Evolutionary conservation across 1,140 invertebrate species (phyloP), one percentile per base, ranked within the genome.

Genomic region (Caligus rogercresseyi): DNA sequence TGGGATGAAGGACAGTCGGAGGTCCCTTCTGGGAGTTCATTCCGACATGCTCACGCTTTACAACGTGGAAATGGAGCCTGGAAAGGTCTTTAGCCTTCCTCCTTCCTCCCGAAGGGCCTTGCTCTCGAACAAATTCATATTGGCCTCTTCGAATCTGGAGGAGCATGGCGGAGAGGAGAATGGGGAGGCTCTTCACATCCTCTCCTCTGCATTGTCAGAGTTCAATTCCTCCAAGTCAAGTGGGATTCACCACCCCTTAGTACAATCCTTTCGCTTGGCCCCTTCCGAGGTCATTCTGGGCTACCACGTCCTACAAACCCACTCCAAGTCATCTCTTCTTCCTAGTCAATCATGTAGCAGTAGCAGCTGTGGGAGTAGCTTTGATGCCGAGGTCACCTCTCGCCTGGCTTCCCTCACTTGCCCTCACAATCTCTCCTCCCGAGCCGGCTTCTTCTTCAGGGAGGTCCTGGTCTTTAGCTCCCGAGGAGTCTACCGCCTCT

Each of bases 1-100:
- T 18, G 19, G n/a, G 1, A 56, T n/a, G 15, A n/a, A n/a, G n/a
- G 54, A 25, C 54, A n/a, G 24, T 56, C 54, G 19, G 54, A n/a
- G n/a, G n/a, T 20, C 24, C 54, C 16, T 56, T 20, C 18, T n/a
- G 1, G 24, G 57, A 1, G 24, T 60, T 3, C 25, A 24, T 19
- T 25, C 23, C 4, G 57, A 24, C 16, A 25, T 60, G 13, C n/a
- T 60, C 2, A 60, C 57, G 3, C 14, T 60, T 11, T 31, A 60
- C 57, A 60, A 60, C 43, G 16, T 18, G 16, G 57, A 60, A n/a
- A 24, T 60, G 21, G 57, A 60, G n/a, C 57, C 57, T 18, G 20
- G 26, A 25, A 43, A 20, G 15, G 57, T 31, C 16, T 60, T 24
- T 16, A 60, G 51, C 16, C 57, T 60, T 2, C 57, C 57, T 3